These are phyloP conservation scores for Cryptoblepharus egeriae DNA, from an alignment of 2,797 vertebrate species.

Conservation along the genomic window DNA sequence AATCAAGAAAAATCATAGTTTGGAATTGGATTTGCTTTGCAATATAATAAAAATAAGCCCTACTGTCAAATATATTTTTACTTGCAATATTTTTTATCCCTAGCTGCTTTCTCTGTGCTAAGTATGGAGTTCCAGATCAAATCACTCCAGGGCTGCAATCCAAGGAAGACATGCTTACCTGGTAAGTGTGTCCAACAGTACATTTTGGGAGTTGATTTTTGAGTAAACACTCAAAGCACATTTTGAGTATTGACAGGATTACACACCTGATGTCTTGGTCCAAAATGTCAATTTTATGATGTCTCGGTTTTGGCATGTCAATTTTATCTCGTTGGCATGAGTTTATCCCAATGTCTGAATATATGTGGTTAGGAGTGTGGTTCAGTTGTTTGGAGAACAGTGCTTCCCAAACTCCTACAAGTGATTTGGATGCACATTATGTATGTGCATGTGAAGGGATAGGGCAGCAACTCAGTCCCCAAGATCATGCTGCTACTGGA, in stretches of 20 bases:
- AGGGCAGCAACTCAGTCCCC: no score
- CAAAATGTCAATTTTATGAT: neutral
- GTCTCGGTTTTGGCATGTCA: neutral
- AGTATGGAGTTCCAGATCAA: neutral
- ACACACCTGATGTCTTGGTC: neutral
- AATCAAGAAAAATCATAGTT: slow-evolving; percentile 20
- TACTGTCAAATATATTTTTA: neutral
- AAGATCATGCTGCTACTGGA: no score
- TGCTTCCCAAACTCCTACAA: no score
- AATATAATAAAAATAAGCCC: slow-evolving; percentile 5
- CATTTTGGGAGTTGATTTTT: no score
- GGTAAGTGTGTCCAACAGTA: no score
- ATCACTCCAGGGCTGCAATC: neutral
- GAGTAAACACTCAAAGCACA: no score
- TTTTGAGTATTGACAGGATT: no score
- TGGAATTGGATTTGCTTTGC: slow-evolving; percentile 6
- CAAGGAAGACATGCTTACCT: no score
- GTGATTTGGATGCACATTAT: no score
- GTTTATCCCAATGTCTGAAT: neutral
- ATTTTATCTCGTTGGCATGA: neutral
- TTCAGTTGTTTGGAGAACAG: neutral
- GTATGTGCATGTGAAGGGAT: no score
- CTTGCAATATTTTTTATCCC: neutral
- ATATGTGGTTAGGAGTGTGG: neutral
- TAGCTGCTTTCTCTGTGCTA: neutral